These are phyloP conservation scores for Danio aesculapii DNA, from an alignment of 2,797 vertebrate genomes.

Conservation along the genomic window DNA sequence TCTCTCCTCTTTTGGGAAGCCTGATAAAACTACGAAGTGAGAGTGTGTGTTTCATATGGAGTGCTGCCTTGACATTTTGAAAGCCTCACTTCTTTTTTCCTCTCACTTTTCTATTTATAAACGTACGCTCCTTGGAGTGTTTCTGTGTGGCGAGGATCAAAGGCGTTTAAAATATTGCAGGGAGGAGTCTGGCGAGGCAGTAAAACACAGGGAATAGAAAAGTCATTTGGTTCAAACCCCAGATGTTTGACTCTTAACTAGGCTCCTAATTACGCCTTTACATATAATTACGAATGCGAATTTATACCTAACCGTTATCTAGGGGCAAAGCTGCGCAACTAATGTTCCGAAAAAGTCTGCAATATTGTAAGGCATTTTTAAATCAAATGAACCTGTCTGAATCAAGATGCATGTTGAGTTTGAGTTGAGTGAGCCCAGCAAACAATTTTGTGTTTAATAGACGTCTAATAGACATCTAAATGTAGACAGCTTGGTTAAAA, in stretches of 20 bases:
- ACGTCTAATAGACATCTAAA: too few species aligned
- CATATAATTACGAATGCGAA: constrained; percentile 39
- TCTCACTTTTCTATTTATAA: constrained; percentile 64
- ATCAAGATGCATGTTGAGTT: neutral
- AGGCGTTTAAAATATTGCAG: constrained; percentile 59
- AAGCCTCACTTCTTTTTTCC: constrained; percentile 46
- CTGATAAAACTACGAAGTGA: constrained; percentile 53
- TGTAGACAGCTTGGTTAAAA: too few species aligned
- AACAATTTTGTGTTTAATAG: too few species aligned
- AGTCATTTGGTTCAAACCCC: constrained; percentile 57
- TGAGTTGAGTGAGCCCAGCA: too few species aligned
- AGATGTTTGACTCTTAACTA: constrained; percentile 60
- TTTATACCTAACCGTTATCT: constrained; percentile 31
- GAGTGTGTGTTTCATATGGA: constrained; percentile 49
- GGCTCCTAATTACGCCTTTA: constrained; percentile 61
- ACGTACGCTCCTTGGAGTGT: constrained; percentile 58
- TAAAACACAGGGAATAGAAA: constrained; percentile 58
- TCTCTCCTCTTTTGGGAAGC: constrained; percentile 42
- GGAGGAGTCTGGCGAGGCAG: constrained; percentile 52
- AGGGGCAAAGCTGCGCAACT: constrained; percentile 31
- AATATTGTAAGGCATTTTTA: neutral
- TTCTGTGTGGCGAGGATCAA: constrained; percentile 62
- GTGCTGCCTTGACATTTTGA: constrained; percentile 60
- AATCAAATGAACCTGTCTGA: constrained; percentile 14
- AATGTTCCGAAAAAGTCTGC: neutral